Evolutionary conservation across 2,888 invertebrate genomes (phyloP).

Genomic region (Phortica okadai): DNA sequence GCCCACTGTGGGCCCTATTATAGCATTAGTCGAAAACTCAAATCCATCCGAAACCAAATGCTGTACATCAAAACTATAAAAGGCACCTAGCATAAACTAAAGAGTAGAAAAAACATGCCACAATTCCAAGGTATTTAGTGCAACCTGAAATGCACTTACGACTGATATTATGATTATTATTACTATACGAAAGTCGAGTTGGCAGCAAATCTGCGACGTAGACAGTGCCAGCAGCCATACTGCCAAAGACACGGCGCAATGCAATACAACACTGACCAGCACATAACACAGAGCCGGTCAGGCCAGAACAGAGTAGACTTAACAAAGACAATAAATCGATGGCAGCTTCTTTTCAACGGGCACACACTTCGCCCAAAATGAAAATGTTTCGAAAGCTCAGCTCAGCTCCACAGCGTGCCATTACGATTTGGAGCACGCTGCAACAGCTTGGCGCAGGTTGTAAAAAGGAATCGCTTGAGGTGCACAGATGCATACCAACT

Average conservation of each 20-base stretch:
- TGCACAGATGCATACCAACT: constrained; percentile 76
- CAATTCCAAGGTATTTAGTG: constrained; percentile 68
- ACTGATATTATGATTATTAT: constrained; percentile 68
- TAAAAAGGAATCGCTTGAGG: constrained; percentile 67
- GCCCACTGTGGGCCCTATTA: constrained; percentile 13
- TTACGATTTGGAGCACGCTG: background rate
- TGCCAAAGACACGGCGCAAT: background rate
- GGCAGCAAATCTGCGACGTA: constrained; percentile 19
- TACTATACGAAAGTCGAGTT: constrained; percentile 42
- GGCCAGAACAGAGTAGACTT: constrained; percentile 38
- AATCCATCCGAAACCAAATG: background rate
- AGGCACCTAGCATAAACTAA: constrained; percentile 18
- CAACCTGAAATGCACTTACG: constrained; percentile 63
- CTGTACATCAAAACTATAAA: constrained; percentile 28
- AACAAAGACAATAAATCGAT: constrained; percentile 66
- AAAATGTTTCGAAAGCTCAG: constrained; percentile 64
- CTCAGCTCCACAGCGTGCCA: constrained; percentile 3
- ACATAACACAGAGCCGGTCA: constrained; percentile 19
- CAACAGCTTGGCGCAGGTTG: constrained; percentile 14
- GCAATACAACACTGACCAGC: background rate
- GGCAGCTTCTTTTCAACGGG: constrained; percentile 66
- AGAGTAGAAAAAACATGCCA: constrained; percentile 8
- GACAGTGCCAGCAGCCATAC: background rate
- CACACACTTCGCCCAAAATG: constrained; percentile 50
- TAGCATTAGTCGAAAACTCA: background rate